Conservation (phyloP, 2,888 invertebrate species). For the Hermodice carunculata region DNA sequence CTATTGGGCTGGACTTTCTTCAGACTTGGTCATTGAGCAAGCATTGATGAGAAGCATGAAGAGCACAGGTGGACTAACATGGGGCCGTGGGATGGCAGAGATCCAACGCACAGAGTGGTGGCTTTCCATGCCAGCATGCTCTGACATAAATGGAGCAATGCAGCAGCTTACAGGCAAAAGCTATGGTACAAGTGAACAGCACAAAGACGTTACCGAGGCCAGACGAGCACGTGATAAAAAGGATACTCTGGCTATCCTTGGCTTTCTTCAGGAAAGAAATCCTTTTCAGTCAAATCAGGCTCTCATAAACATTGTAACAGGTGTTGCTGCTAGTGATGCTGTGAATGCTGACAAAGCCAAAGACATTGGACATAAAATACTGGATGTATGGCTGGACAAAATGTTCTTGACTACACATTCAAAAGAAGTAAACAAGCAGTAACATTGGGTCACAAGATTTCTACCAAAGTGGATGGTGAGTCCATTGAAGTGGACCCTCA, state of each 20-base stretch:
- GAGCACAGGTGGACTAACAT: slow-evolving; percentile 38
- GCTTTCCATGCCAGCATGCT: slow-evolving; percentile 36
- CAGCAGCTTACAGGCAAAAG: slow-evolving; percentile 20
- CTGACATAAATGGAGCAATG: slow-evolving; percentile 35
- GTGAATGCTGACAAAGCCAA: slow-evolving; percentile 40
- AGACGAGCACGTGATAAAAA: slow-evolving; percentile 31
- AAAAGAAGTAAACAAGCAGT: slow-evolving; percentile 33
- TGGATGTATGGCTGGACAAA: slow-evolving; percentile 34
- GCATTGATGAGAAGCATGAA: slow-evolving; percentile 46
- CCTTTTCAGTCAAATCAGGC: slow-evolving; percentile 33
- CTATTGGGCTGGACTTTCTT: slow-evolving; percentile 46
- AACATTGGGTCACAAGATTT: slow-evolving; percentile 24
- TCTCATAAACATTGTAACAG: slow-evolving; percentile 44
- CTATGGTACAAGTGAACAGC: slow-evolving; percentile 18
- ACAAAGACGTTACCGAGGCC: slow-evolving; percentile 26
- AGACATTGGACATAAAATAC: slow-evolving; percentile 30
- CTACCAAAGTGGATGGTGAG: slow-evolving; percentile 26
- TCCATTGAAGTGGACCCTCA: slow-evolving; percentile 40
- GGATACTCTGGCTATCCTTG: slow-evolving; percentile 29
- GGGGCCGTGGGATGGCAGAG: slow-evolving; percentile 26
- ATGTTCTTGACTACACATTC: slow-evolving; percentile 29
- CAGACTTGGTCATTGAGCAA: slow-evolving; percentile 50
- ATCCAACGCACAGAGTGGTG: slow-evolving; percentile 28
- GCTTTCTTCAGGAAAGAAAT: slow-evolving; percentile 32
- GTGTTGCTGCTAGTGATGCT: slow-evolving; percentile 34